Conservation (phyloP, 2,888 invertebrate species). For the Thymelicus lineola region DNA sequence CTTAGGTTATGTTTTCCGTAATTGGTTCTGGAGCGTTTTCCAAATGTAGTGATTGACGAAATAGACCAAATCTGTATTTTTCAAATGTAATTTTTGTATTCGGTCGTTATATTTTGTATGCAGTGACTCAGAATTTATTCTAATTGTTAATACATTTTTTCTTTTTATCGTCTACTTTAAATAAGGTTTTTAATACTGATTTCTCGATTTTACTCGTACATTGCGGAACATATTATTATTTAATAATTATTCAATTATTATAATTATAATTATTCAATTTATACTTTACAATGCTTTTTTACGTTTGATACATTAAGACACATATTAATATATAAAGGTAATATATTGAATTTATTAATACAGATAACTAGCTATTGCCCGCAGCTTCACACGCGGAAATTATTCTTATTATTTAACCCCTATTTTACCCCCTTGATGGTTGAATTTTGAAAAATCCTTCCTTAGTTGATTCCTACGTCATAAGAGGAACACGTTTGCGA, state of each 20-base stretch:
- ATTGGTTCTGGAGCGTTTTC: constrained; percentile 30
- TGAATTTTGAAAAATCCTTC: no score
- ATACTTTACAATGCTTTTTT: no score
- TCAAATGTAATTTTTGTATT: constrained; percentile 1
- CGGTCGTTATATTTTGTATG: neutral
- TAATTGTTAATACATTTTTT: neutral
- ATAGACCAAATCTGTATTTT: constrained; percentile 3
- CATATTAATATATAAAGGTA: neutral
- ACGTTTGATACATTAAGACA: neutral
- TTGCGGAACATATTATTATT: no score
- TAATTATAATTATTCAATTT: no score
- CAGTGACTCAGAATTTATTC: neutral
- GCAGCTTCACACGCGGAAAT: no score
- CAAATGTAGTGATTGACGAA: constrained; percentile 1
- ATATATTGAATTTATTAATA: neutral
- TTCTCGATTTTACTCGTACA: neutral
- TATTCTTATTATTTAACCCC: no score
- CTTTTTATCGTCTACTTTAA: constrained; percentile 1
- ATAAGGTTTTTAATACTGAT: constrained; percentile 4
- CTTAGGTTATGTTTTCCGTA: constrained; percentile 28
- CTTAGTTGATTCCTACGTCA: no score
- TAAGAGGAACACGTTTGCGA: no score
- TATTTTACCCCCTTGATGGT: no score
- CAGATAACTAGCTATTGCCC: no score
- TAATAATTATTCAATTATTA: no score